Percentiles rank a stretch among this genome's conserved stretches.
Evolutionary conservation across 2,888 invertebrate genomes (phyloP).

Genomic region (Aelia acuminata): DNA sequence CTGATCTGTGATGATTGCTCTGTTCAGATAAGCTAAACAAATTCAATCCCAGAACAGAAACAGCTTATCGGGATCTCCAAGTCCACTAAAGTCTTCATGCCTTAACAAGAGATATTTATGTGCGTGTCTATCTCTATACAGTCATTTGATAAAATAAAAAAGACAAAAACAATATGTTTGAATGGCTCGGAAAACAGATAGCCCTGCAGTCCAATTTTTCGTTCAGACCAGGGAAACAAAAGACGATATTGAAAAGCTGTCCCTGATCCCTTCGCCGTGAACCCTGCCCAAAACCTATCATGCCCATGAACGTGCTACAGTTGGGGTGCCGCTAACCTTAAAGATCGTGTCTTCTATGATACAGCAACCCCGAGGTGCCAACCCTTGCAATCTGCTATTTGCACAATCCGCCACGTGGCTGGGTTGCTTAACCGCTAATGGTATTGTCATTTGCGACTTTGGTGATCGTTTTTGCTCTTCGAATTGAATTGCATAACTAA

Average conservation of each 20-base stretch:
- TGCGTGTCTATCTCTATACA: no score
- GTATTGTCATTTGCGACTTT: background rate
- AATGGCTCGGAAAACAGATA: background rate
- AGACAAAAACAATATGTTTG: no score
- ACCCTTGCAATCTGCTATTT: conserved; percentile 46
- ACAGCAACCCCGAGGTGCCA: conserved; percentile 20
- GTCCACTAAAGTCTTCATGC: background rate
- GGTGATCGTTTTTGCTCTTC: background rate
- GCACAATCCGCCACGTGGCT: conserved; percentile 49
- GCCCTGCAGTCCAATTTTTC: background rate
- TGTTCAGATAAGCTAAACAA: background rate
- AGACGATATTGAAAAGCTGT: background rate
- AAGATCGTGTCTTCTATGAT: conserved; percentile 48
- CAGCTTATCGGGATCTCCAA: background rate
- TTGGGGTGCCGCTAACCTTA: conserved; percentile 45
- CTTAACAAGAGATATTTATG: no score
- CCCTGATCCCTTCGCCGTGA: conserved; percentile 48
- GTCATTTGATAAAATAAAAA: no score
- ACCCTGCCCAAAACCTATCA: conserved; percentile 49
- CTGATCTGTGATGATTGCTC: background rate
- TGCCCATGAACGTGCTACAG: conserved; percentile 49
- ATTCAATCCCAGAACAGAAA: background rate
- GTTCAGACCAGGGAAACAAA: background rate
- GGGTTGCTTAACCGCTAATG: conserved; percentile 32
- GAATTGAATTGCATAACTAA: no score